Conservation (phyloP, 30 jellyfish, hydroid and myxozoan species). For the Hydractinia symbiolongicarpus region DNA sequence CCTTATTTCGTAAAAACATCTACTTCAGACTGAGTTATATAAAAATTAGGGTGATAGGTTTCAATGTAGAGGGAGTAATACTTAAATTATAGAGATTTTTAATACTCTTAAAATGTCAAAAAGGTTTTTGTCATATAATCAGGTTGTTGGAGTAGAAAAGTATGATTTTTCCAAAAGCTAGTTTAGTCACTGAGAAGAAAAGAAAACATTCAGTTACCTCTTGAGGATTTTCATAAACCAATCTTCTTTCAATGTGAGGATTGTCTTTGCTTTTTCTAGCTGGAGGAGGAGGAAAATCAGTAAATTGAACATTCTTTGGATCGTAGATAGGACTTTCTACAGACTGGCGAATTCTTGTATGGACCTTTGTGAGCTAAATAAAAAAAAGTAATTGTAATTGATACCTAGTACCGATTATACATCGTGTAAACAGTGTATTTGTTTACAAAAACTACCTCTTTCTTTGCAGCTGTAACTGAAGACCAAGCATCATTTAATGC, state of each 20-base stretch:
- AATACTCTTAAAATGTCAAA: no score
- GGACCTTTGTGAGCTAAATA: constrained; percentile 28
- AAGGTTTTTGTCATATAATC: no score
- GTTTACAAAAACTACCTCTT: constrained; percentile 44
- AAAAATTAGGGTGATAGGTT: no score
- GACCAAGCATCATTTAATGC: constrained; percentile 69
- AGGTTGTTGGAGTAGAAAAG: no score
- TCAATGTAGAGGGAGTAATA: no score
- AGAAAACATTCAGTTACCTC: constrained; percentile 3
- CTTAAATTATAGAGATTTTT: no score
- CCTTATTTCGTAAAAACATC: no score
- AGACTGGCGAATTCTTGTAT: constrained; percentile 39
- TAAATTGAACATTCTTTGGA: background rate
- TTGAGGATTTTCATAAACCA: constrained; percentile 31
- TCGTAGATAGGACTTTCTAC: constrained; percentile 12
- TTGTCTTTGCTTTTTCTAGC: constrained; percentile 12
- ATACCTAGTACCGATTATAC: background rate
- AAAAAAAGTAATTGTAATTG: background rate
- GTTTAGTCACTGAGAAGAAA: background rate
- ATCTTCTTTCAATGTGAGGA: constrained; percentile 26
- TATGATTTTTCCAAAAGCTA: background rate
- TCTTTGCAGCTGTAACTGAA: constrained; percentile 57
- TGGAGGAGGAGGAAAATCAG: constrained; percentile 26
- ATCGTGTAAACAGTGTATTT: background rate
- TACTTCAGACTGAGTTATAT: no score